Conservation (phyloP, 2,797 vertebrate genomes). For the Carcharodon carcharias region DNA sequence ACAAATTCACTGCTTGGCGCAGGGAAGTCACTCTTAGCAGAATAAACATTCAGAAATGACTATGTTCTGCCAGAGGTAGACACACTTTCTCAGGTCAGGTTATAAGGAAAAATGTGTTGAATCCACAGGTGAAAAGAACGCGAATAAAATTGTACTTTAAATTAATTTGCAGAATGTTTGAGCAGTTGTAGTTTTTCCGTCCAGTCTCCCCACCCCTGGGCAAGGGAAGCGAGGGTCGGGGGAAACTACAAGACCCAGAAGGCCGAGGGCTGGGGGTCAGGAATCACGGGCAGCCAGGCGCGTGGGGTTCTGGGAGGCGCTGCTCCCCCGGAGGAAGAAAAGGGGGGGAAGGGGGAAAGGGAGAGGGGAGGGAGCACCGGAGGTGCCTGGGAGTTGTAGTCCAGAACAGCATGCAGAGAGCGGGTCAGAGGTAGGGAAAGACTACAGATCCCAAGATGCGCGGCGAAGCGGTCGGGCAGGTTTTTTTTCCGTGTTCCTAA, state of each 20-base stretch:
- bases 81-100: neutral
- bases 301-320: neutral
- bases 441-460: neutral
- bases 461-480: neutral
- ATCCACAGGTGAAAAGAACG: too few species aligned
- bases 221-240: fast-evolving
- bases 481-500: neutral
- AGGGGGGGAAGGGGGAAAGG: too few species aligned
- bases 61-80: too few species aligned
- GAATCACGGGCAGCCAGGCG: neutral
- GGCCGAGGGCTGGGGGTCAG: neutral
- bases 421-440: neutral
- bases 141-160: neutral
- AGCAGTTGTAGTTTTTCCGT: neutral
- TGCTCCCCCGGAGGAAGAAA: too few species aligned
- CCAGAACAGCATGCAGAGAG: fast-evolving
- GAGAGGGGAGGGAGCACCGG: neutral
- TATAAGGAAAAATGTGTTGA: too few species aligned
- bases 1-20: too few species aligned
- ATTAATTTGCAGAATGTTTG: neutral
- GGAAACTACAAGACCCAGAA: neutral
- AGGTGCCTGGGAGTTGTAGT: neutral
- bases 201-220: too few species aligned
- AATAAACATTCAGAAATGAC: too few species aligned
- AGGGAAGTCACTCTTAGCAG: too few species aligned